These are phyloP conservation scores for Rhinogobio ventralis DNA, from an alignment of 2,797 vertebrate genomes.

Conservation along the genomic window DNA sequence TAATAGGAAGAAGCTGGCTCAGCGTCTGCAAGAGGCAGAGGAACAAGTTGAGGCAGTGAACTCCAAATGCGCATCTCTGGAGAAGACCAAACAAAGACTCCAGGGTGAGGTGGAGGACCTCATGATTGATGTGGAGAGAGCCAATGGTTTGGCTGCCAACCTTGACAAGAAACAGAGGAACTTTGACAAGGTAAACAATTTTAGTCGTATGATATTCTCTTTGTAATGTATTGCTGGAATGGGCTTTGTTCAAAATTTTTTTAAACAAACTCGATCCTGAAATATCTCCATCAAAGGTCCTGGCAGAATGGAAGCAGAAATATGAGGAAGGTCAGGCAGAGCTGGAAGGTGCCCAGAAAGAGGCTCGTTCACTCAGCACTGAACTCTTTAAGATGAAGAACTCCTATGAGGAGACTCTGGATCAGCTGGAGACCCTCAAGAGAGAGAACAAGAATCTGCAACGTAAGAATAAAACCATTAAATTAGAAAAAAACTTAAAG, in stretches of 20 bases:
- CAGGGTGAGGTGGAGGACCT: conserved; percentile 83
- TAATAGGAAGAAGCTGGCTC: conserved; percentile 81
- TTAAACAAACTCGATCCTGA: not conserved
- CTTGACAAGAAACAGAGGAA: conserved; percentile 84
- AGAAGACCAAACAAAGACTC: conserved; percentile 82
- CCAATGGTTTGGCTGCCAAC: conserved; percentile 75
- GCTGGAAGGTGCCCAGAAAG: conserved; percentile 85
- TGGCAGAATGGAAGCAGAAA: conserved; percentile 88
- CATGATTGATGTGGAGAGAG: conserved; percentile 81
- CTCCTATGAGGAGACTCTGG: conserved; percentile 86
- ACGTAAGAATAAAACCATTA: conserved; percentile 49
- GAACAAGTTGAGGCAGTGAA: conserved; percentile 82
- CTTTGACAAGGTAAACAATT: conserved; percentile 77
- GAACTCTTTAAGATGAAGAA: conserved; percentile 91
- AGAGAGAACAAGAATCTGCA: conserved; percentile 89
- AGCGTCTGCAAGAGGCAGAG: conserved; percentile 86
- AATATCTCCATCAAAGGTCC: conserved; percentile 36
- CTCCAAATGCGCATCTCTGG: conserved; percentile 80
- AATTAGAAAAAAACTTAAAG: not conserved
- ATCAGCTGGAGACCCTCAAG: conserved; percentile 86
- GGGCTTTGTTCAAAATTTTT: not conserved
- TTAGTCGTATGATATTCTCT: not conserved
- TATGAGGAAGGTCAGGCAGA: conserved; percentile 86
- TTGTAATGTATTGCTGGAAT: not conserved
- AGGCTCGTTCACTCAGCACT: conserved; percentile 83